Evolutionary conservation across 2,888 invertebrate genomes (phyloP).

Genomic region (Stenichneumon culpator): DNA sequence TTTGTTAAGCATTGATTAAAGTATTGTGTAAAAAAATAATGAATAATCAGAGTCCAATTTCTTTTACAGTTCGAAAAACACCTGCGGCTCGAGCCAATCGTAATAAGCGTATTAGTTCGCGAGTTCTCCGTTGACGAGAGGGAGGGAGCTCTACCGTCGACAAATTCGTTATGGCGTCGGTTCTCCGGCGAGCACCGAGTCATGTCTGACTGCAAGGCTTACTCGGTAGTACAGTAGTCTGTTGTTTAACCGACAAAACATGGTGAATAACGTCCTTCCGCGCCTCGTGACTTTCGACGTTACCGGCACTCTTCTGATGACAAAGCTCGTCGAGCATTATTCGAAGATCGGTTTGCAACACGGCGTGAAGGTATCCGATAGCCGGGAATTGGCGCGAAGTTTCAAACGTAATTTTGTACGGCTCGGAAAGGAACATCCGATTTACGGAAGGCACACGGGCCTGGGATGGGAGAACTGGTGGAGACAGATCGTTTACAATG

Average conservation of each 20-base stretch:
- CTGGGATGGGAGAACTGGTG: slow-evolving; percentile 94
- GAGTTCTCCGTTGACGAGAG: background rate
- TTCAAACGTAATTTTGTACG: slow-evolving; percentile 89
- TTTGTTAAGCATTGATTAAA: slow-evolving; percentile 83
- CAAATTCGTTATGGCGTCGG: background rate
- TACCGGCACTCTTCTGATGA: slow-evolving; percentile 91
- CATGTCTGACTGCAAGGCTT: background rate
- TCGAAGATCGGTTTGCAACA: slow-evolving; percentile 89
- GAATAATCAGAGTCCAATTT: background rate
- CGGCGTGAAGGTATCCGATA: slow-evolving; percentile 88
- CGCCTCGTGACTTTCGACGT: slow-evolving; percentile 94
- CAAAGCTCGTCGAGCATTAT: slow-evolving; percentile 87
- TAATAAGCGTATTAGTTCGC: slow-evolving; percentile 11
- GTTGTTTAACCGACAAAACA: slow-evolving; percentile 30
- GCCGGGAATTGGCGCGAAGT: slow-evolving; percentile 87
- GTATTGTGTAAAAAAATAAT: slow-evolving; percentile 78
- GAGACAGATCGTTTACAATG: slow-evolving; percentile 89
- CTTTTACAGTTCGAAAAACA: slow-evolving; percentile 24
- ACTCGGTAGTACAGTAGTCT: background rate
- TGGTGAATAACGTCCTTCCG: slow-evolving; percentile 82
- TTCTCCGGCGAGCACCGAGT: slow-evolving; percentile 8
- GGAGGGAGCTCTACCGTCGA: background rate
- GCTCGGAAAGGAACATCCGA: slow-evolving; percentile 91
- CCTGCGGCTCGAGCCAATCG: slow-evolving; percentile 8
- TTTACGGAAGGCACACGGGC: slow-evolving; percentile 90